Evolutionary conservation across 2,888 invertebrate genomes (phyloP).

Genomic region (Ophioninae sp.): DNA sequence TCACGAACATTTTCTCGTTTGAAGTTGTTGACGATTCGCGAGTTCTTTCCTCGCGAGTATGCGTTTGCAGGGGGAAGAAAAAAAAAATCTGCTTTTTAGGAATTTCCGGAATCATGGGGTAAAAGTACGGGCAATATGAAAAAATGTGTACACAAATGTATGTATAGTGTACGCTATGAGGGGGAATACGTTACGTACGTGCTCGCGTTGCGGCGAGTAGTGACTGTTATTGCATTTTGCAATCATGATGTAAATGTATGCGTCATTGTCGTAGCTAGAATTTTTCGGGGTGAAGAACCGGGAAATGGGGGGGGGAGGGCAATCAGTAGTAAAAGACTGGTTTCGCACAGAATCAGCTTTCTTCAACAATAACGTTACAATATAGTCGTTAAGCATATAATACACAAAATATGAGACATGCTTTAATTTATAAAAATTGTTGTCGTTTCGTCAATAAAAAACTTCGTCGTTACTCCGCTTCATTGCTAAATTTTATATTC

Average conservation of each 20-base stretch:
- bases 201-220: constrained; percentile 50
- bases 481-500: too few relatives aligned
- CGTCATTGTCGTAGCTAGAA: too few relatives aligned
- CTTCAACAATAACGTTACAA: too few relatives aligned
- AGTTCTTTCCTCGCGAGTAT: constrained; percentile 30
- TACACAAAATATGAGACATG: too few relatives aligned
- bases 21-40: constrained; percentile 53
- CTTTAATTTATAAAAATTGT: too few relatives aligned
- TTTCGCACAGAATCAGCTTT: too few relatives aligned
- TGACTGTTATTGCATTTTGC: constrained; percentile 52
- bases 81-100: constrained; percentile 57
- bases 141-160: constrained; percentile 3
- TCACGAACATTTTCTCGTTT: constrained; percentile 27
- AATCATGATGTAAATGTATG: neutral
- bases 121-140: constrained; percentile 35
- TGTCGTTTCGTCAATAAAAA: too few relatives aligned
- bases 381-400: too few relatives aligned
- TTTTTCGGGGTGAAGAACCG: too few relatives aligned
- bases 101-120: constrained; percentile 47
- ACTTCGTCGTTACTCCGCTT: too few relatives aligned
- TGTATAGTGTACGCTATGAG: constrained; percentile 53
- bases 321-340: too few relatives aligned
- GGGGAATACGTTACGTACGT: constrained; percentile 54
- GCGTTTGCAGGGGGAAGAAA: constrained; percentile 32
- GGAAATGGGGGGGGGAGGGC: too few relatives aligned